phyloP scores from a whole-genome alignment of 1,140 invertebrate genomes.

The Aphidius ervi region DNA sequence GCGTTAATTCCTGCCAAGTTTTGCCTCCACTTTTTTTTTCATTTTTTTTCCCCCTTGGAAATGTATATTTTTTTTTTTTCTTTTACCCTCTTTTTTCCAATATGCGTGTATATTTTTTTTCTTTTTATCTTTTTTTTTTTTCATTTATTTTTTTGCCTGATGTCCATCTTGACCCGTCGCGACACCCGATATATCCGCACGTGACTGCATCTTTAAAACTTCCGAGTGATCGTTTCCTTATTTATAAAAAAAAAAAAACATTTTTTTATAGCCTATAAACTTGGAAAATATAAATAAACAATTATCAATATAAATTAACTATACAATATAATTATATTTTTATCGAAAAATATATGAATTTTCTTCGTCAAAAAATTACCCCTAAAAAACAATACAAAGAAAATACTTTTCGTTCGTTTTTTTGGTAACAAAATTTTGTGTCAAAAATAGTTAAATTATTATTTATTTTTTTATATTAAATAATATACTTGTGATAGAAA shows the following conservation, averaged over 20 bases:
- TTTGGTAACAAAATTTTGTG: too few relatives aligned
- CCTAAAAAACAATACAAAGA: too few relatives aligned
- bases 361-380: too few relatives aligned
- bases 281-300: not conserved
- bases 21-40: not conserved
- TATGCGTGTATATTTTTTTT: not conserved
- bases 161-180: conserved; percentile 19
- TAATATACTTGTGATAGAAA: too few relatives aligned
- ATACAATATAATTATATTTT: not conserved
- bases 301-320: conserved; percentile 10
- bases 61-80: conserved; percentile 6
- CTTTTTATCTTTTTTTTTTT: not conserved
- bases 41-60: not conserved
- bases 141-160: conserved; percentile 4
- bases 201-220: conserved; percentile 27
- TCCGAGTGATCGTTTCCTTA: conserved; percentile 41
- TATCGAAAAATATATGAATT: too few relatives aligned
- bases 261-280: conserved; percentile 23
- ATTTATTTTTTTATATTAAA: too few relatives aligned
- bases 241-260: conserved; percentile 29
- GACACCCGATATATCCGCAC: conserved; percentile 32
- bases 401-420: too few relatives aligned
- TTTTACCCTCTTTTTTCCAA: conserved; percentile 23
- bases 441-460: too few relatives aligned
- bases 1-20: conserved; percentile 44